Conservation (phyloP, 2,797 vertebrate species). For the Gymnodraco acuticeps region DNA sequence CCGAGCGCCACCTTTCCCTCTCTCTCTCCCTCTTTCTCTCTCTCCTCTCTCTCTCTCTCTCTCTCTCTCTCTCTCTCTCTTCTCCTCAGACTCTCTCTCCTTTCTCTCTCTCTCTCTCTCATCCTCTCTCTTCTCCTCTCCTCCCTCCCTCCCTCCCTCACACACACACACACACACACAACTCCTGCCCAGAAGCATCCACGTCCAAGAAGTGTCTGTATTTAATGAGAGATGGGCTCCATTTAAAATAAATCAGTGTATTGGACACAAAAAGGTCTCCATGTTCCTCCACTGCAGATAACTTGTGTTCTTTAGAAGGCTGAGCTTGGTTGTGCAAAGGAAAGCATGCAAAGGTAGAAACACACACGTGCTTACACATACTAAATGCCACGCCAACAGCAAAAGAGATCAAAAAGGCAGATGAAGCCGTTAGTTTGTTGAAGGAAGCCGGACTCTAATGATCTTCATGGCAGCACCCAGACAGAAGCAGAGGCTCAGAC, state of each 20-base stretch:
- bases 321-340: conserved; percentile 54
- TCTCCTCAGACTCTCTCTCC: too few relatives aligned
- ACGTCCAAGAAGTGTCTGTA: conserved; percentile 25
- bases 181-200: conserved; percentile 44
- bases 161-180: conserved; percentile 21
- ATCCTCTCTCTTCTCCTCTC: too few relatives aligned
- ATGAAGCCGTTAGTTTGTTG: conserved; percentile 39
- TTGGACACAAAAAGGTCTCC: conserved; percentile 31
- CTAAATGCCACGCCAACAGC: conserved; percentile 26
- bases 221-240: conserved; percentile 23
- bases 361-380: conserved; percentile 24
- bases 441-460: conserved; percentile 56
- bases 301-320: conserved; percentile 54
- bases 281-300: conserved; percentile 57
- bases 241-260: conserved; percentile 39
- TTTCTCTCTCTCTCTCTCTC: too few relatives aligned
- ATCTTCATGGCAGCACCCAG: conserved; percentile 56
- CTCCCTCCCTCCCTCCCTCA: background rate
- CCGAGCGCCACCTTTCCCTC: conserved; percentile 51
- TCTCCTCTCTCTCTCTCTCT: background rate
- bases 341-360: conserved; percentile 59
- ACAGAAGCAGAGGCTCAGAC: conserved; percentile 60
- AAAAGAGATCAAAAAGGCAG: conserved; percentile 45
- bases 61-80: too few relatives aligned
- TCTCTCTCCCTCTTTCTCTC: conserved; percentile 5